Base-by-base conservation (phyloP, 2,888 invertebrate genomes). In the Troides aeacus region DNA sequence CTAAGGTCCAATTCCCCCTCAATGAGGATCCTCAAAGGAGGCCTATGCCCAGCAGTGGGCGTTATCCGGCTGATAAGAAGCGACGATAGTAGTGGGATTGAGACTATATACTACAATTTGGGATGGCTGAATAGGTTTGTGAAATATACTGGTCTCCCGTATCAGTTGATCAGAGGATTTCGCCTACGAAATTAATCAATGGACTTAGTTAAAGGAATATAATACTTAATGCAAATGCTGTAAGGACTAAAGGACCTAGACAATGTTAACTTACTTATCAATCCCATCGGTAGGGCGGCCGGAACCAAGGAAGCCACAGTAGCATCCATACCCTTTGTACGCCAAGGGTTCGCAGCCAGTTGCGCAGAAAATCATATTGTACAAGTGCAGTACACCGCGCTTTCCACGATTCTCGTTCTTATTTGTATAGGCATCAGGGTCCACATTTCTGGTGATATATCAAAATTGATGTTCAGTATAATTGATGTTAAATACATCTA, bases 241-340 rank as follows among this genome's bases (percentile, higher is more conserved):
- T 39, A 39, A 39, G 39, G 53, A 18, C n/a, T 53, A 15, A 6
- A 39, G 39, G 18, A 18, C n/a, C 18, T 53, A 6, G 6, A 53
- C 1, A 15, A 18, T 17, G 53, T 53, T 6, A 62, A 70, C 79
- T 78, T 84, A 96, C 96, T 94, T 95, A 84, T 97, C 97, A 73
- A 97, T 97, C 30, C 95, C 96, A 85, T 97, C 97, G 46, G 96
- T 95, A 1, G 96, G 94, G 72, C 94, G 90, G 12, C 97, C 97
- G 0, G 96, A 94, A 0, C 97, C 97, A 2, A 97, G 93, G 82
- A 97, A 97, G 5, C 98, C 97, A 80, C 97, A 98, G 84, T 96
- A 98, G 84, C 97, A 98, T 3, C 97, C 97, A 79, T 98, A 97
- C 15, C 97, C 97, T 83, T 97, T 97, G 84, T 96, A 97, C 12